A percentile compares a stretch with the other conserved stretches of the same genome.
These are phyloP conservation scores for Eupithecia subfuscata DNA, from an alignment of 2,888 invertebrate species.

Conservation along the genomic window DNA sequence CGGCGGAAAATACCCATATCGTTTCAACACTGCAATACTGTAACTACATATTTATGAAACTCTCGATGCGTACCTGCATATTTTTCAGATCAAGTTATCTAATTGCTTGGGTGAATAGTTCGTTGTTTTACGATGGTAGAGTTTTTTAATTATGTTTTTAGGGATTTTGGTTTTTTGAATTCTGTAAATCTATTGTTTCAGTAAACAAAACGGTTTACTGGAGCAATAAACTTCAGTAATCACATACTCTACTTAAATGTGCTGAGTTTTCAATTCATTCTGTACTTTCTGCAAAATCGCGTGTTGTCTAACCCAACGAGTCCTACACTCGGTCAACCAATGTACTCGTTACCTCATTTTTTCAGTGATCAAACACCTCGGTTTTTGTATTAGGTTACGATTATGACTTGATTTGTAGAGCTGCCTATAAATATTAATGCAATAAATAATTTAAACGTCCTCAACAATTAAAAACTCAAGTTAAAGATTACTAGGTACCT, in stretches of 20 bases:
- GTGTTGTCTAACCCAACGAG: conserved; percentile 62
- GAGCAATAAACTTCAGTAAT: background rate
- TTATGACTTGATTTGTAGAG: conserved; percentile 50
- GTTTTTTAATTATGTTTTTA: too few relatives aligned
- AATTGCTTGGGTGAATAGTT: too few relatives aligned
- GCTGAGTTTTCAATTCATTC: background rate
- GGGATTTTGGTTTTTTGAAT: too few relatives aligned
- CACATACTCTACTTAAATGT: background rate
- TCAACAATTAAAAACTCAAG: background rate
- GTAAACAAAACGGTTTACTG: background rate
- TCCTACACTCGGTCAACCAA: conserved; percentile 52
- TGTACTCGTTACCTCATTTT: conserved; percentile 69
- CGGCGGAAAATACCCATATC: conserved; percentile 79
- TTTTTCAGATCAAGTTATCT: background rate
- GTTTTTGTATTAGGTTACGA: conserved; percentile 16
- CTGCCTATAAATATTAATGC: conserved; percentile 6
- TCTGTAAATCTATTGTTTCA: too few relatives aligned
- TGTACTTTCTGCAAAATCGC: conserved; percentile 14
- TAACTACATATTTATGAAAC: conserved; percentile 26
- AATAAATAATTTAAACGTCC: background rate
- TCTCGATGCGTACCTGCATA: conserved; percentile 31
- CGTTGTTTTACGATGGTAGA: too few relatives aligned
- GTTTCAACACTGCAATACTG: conserved; percentile 55
- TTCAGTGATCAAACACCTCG: conserved; percentile 40
- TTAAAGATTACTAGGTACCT: conserved; percentile 3